A percentile compares a stretch with the other conserved stretches of the same genome.
Conservation (phyloP, 2,888 invertebrate species). For the Chrysina gloriosa region DNA sequence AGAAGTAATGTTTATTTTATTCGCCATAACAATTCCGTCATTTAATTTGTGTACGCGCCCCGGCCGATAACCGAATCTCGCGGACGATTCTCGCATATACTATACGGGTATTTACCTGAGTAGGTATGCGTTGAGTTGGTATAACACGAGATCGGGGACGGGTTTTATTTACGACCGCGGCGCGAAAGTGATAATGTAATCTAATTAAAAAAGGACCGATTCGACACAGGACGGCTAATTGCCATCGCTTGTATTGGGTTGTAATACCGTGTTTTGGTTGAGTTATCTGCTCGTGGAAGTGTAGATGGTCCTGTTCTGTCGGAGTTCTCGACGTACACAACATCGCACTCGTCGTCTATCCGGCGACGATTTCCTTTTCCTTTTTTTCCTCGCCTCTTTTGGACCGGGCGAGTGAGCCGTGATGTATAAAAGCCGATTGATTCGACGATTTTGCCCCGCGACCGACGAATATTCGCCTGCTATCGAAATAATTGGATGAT, state of each 20-base stretch:
- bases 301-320: constrained; percentile 50
- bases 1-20: constrained; percentile 25
- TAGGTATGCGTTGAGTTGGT: neutral
- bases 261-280: constrained; percentile 52
- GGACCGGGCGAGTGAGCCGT: constrained; percentile 16
- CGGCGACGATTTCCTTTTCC: constrained; percentile 13
- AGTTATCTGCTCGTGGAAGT: constrained; percentile 48
- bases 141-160: constrained; percentile 23
- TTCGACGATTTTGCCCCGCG: constrained; percentile 14
- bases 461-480: too few species aligned
- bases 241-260: constrained; percentile 55
- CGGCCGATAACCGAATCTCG: constrained; percentile 4
- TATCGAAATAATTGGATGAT: too few species aligned
- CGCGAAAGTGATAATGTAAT: constrained; percentile 47
- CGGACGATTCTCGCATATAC: neutral
- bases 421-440: constrained; percentile 34
- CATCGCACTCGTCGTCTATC: constrained; percentile 49
- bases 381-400: constrained; percentile 31
- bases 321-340: constrained; percentile 49
- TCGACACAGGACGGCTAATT: constrained; percentile 54
- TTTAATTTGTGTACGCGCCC: constrained; percentile 26
- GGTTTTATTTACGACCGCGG: constrained; percentile 44
- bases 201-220: constrained; percentile 48
- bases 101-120: constrained; percentile 11
- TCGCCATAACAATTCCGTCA: constrained; percentile 20